phyloP scores from a whole-genome alignment of 2,888 invertebrate genomes.

The Empis livida region DNA sequence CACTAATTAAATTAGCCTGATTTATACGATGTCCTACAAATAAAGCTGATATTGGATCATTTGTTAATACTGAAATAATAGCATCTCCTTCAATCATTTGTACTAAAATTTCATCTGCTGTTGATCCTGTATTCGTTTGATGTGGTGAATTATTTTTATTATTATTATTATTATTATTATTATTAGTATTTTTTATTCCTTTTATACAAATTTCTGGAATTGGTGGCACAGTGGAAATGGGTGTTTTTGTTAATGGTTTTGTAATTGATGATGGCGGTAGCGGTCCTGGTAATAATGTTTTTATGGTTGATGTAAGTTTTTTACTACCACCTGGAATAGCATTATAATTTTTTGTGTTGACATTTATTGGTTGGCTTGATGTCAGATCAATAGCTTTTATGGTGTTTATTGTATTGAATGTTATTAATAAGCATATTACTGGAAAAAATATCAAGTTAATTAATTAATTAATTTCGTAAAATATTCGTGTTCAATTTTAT shows the following conservation, averaged over 20 bases:
- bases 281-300: not conserved
- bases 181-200: slow-evolving; percentile 20
- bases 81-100: slow-evolving; percentile 31
- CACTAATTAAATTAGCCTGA: slow-evolving; percentile 27
- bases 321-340: not conserved
- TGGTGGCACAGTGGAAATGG: slow-evolving; percentile 13
- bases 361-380: not conserved
- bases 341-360: not conserved
- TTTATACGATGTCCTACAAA: slow-evolving; percentile 34
- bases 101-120: slow-evolving; percentile 20
- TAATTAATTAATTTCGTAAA: too few species aligned
- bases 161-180: not conserved
- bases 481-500: too few species aligned
- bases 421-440: not conserved
- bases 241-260: slow-evolving; percentile 8
- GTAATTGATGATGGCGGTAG: slow-evolving; percentile 8
- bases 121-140: slow-evolving; percentile 11
- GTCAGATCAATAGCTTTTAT: not conserved
- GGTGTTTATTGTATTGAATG: not conserved
- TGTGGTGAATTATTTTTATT: not conserved
- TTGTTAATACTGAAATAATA: slow-evolving; percentile 29
- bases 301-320: not conserved
- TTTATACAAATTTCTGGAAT: slow-evolving; percentile 28
- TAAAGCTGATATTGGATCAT: slow-evolving; percentile 27
- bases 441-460: not conserved